Evolutionary conservation across 2,888 invertebrate genomes (phyloP), one percentile per base, ranked within the genome.

Genomic region (Pristionchus japonicus): DNA sequence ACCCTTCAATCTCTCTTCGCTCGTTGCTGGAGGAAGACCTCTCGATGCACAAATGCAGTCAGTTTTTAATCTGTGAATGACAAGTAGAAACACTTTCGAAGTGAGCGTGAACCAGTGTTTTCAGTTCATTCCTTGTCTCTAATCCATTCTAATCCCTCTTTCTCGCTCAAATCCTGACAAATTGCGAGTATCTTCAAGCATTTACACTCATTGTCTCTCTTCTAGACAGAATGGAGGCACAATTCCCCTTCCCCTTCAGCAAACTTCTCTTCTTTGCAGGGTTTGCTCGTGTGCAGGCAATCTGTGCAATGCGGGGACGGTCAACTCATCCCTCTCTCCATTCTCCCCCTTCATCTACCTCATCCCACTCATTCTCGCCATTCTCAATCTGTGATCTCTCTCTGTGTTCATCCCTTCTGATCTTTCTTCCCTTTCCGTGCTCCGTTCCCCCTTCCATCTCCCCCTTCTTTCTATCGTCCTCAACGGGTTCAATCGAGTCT

Each of bases 201-300:
- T 64, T 64, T 64, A 64, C 64, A 64, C 64, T 64, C 27, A 27
- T 64, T 64, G 31, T n/a, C n/a, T 31, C 64, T 64, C 64, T 31
- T 61, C 64, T 64, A 64, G 64, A 64, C 40, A 49, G n/a, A 15
- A 52, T 15, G 80, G 47, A 49, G 80, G 6, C 49, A 20, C 17
- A 34, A 34, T 31, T 37, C 80, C 37, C 82, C 82, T 49, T n/a
- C 49, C 31, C 52, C n/a, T 6, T 34, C 49, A 27, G 37, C 40
- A 37, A 40, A 40, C 74, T 40, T 7, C 20, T 40, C 15, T 34
- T 40, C 74, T 86, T 90, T 92, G 67, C 90, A 92, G 92, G 67
- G 91, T 92, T 43, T 93, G 93, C 88, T 92, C 93, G 4, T 93
- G 93, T 89, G 89, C 90, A 15, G 92, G 92, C 49, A 90, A 91